Evolutionary conservation across 2,797 vertebrate species (phyloP), one percentile per base, ranked within the genome.

Genomic region (Rhinichthys osculus): DNA sequence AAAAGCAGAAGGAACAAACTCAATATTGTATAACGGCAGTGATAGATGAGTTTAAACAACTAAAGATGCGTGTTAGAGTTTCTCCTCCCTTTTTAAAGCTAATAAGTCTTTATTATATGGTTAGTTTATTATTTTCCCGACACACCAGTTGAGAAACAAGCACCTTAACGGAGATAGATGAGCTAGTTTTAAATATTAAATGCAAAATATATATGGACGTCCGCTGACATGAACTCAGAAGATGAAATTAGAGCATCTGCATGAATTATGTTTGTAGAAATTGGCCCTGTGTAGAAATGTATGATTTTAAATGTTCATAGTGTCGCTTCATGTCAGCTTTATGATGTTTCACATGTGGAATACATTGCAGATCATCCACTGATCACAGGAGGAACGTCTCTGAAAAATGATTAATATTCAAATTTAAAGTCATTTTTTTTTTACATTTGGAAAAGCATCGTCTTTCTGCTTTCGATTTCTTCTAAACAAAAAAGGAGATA

Each of bases 391-490:
- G n/a, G 16, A n/a, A 17, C 3, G 16, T 10, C 14, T 62, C 59
- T 62, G n/a, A 44, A 72, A 17, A 19, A 33, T 21, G 1, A 19
- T 2, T 50, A 16, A 52, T 10, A 13, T 13, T 52, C 17, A 21
- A 54, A 78, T 9, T 27, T 10, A 77, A 69, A 19, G 76, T 78
- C 35, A 57, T 88, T 64, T 78, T 54, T 40, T 42, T 50, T 1
- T 78, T 77, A 66, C 74, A 59, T 83, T 33, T 85, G 72, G 30
- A 82, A 52, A 62, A 40, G 64, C 35, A 8, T 38, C 1, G 14
- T 93, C 89, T 78, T 91, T 92, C 91, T 91, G 93, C 92, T 93
- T 91, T 91, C 81, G 85, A 91, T 90, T 92, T 92, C 86, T 93
- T 91, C 91, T 92, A 90, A 38, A 57, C 38, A 79, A 69, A 92